Evolutionary conservation across 2,888 invertebrate genomes (phyloP), one percentile per base, ranked within the genome.

Genomic region (Rotaria sp.): DNA sequence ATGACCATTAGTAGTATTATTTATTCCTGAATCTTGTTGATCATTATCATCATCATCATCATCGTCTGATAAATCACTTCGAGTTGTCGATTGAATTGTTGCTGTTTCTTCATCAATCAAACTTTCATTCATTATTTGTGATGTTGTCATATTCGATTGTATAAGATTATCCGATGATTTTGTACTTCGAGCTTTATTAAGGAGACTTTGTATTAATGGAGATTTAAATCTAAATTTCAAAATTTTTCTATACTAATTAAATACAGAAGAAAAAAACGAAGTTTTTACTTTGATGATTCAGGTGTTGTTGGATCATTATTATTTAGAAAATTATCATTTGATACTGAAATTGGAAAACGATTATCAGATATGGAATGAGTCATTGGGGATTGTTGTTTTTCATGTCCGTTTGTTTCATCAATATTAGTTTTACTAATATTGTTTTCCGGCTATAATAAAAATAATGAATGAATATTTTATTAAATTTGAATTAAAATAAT

Each of bases 291-390:
- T 1, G 80, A 45, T 2, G 80, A 2, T 26, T 80, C 80, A n/a
- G 80, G 11, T 45, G 41, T n/a, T 26, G 45, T 80, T 13, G 45
- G 26, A 18, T 80, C 45, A n/a, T 41, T 80, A 45, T 21, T 80
- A 15, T 41, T n/a, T 10, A n/a, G n/a, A 45, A 80, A n/a, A n/a
- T 80, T 80, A 45, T 80, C 80, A 13, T 8, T 80, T 26, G 80
- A 80, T 45, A n/a, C 4, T 45, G 45, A 45, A 45, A 11, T 45
- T 45, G 80, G 80, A 80, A 80, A 11, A n/a, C 45, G 41, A 45
- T 26, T 80, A n/a, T 80, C 80, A 80, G 80, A 80, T 45, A 80
- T 45, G 41, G 80, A 80, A 80, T 80, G 80, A 45, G 80, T 10
- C 26, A 80, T 45, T 2, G 45, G 10, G 26, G 45, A 11, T 80